Evolutionary conservation across 2,888 invertebrate genomes (phyloP).

Genomic region (Magallana nippona): DNA sequence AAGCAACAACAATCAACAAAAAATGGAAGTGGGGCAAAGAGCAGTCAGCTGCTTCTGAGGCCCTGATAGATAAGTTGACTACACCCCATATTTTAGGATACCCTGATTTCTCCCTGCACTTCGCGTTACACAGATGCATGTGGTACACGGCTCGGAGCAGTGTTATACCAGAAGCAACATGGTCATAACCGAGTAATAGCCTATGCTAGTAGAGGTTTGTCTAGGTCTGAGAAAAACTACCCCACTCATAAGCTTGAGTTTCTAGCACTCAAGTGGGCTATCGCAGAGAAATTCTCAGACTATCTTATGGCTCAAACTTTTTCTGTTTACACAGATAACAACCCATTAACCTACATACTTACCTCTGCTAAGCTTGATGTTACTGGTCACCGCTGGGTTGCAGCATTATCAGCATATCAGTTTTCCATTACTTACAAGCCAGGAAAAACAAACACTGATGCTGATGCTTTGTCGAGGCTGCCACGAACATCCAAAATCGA

Average conservation of each 20-base stretch:
- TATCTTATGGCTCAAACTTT: constrained; percentile 29
- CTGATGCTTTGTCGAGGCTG: constrained; percentile 40
- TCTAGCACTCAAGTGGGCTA: constrained; percentile 53
- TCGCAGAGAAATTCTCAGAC: constrained; percentile 50
- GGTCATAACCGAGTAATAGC: constrained; percentile 45
- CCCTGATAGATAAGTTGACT: neutral
- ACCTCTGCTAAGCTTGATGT: no score
- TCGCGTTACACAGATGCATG: constrained; percentile 52
- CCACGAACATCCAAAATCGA: neutral
- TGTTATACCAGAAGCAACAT: constrained; percentile 49
- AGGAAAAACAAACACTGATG: constrained; percentile 35
- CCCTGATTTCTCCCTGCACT: constrained; percentile 44
- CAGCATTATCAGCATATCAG: no score
- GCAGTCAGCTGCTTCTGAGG: neutral
- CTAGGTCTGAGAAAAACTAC: constrained; percentile 51
- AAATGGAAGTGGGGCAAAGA: neutral
- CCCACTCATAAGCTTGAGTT: constrained; percentile 54
- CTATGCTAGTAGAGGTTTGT: constrained; percentile 51
- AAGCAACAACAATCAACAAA: no score
- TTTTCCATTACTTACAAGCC: constrained; percentile 37
- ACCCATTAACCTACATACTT: constrained; percentile 37
- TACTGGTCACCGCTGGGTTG: no score
- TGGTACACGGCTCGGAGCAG: constrained; percentile 48
- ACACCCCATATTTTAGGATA: constrained; percentile 40
- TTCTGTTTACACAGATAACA: constrained; percentile 39